Evolutionary conservation across 2,888 invertebrate genomes (phyloP).

Genomic region (Bhutanitis thaidina): DNA sequence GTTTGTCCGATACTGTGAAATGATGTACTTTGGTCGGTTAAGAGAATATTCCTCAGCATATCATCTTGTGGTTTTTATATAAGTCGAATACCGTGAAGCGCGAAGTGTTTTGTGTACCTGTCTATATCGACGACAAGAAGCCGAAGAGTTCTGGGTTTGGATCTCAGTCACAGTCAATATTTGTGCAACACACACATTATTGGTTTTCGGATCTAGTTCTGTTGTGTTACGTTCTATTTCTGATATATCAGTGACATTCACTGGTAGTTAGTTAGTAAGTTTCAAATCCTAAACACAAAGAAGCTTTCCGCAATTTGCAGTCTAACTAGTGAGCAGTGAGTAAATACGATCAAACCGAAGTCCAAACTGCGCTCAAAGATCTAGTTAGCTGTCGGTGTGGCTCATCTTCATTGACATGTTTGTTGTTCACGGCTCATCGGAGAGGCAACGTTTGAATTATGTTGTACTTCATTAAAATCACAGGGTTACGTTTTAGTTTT

Average conservation of each 20-base stretch:
- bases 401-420: constrained; percentile 54
- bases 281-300: constrained; percentile 67
- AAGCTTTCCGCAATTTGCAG: constrained; percentile 62
- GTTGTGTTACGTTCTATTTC: constrained; percentile 1
- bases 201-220: not conserved
- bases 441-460: not conserved
- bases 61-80: too few relatives aligned
- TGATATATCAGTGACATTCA: constrained; percentile 37
- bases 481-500: too few relatives aligned
- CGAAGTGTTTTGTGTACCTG: too few relatives aligned
- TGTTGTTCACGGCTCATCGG: constrained; percentile 20
- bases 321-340: constrained; percentile 65
- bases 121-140: too few relatives aligned
- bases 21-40: too few relatives aligned
- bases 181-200: too few relatives aligned
- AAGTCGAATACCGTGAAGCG: too few relatives aligned
- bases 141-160: too few relatives aligned
- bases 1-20: too few relatives aligned
- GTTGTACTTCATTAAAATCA: not conserved
- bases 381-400: constrained; percentile 67
- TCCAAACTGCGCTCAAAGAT: constrained; percentile 72
- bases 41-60: too few relatives aligned
- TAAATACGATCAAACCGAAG: constrained; percentile 70
- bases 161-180: too few relatives aligned
- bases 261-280: constrained; percentile 70